phyloP scores from a whole-genome alignment of 1,140 invertebrate species.

The Nasonia giraulti region DNA sequence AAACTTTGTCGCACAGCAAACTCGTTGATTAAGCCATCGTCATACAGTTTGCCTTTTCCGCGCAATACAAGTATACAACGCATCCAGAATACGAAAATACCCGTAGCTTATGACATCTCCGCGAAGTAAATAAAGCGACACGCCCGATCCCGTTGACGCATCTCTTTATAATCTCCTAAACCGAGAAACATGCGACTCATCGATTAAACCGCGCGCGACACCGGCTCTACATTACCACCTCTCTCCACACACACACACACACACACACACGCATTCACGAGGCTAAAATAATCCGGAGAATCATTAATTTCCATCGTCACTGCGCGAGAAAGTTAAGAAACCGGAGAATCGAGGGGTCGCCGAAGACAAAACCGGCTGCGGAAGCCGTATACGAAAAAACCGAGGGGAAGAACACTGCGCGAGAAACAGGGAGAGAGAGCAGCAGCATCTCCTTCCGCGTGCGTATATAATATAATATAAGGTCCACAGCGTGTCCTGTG shows the following conservation, averaged over 20 bases:
- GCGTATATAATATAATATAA: background rate
- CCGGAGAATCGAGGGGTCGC: background rate
- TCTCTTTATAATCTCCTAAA: background rate
- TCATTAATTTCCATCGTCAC: conserved; percentile 35
- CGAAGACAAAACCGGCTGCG: background rate
- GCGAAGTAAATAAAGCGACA: too few species aligned
- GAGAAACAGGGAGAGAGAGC: conserved; percentile 15
- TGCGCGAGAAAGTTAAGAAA: conserved; percentile 31
- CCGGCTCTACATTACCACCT: background rate
- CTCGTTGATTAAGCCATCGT: too few species aligned
- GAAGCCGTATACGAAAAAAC: conserved; percentile 5
- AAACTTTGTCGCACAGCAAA: too few species aligned
- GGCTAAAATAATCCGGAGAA: conserved; percentile 4
- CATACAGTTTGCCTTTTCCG: too few species aligned
- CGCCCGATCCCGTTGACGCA: background rate
- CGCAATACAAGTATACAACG: background rate
- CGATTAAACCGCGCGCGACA: background rate
- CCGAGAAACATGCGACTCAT: background rate
- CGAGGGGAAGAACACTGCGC: background rate
- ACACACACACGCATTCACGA: background rate
- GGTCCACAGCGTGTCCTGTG: conserved; percentile 57
- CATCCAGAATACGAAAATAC: background rate
- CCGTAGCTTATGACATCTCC: too few species aligned
- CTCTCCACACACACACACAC: too few species aligned
- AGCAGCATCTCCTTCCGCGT: conserved; percentile 17